Evolutionary conservation across 1,140 invertebrate species (phyloP).

Genomic region (Drosophila guanche): DNA sequence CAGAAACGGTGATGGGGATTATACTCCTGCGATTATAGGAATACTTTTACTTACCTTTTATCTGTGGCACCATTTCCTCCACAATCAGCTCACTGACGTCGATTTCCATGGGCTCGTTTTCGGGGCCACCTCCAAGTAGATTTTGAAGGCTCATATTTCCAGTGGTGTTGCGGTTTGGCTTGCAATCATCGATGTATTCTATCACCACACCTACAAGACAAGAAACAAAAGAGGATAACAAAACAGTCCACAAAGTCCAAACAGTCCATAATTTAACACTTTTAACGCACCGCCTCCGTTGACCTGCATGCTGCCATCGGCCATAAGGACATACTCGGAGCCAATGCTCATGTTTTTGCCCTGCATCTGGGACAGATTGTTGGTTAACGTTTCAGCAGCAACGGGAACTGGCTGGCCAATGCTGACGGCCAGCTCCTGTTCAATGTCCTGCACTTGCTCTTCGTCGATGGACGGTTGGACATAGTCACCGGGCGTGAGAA

Average conservation of each 20-base stretch:
- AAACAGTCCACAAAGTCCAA: too few relatives aligned
- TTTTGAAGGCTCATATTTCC: constrained; percentile 49
- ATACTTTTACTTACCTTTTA: constrained; percentile 29
- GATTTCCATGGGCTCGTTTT: constrained; percentile 45
- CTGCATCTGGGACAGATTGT: constrained; percentile 24
- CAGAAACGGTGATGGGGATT: not conserved
- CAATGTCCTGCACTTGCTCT: constrained; percentile 58
- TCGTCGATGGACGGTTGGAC: constrained; percentile 44
- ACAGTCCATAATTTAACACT: not conserved
- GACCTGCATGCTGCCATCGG: constrained; percentile 72
- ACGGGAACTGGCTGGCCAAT: constrained; percentile 21
- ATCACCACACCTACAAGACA: constrained; percentile 55
- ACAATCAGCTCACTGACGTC: constrained; percentile 67
- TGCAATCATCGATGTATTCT: constrained; percentile 70
- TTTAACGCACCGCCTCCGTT: constrained; percentile 54
- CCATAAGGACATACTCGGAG: constrained; percentile 70
- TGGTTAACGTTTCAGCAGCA: constrained; percentile 6
- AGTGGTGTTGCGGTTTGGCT: not conserved
- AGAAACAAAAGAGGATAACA: not conserved
- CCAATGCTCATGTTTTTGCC: constrained; percentile 64
- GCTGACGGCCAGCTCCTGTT: constrained; percentile 45
- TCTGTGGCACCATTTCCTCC: constrained; percentile 40
- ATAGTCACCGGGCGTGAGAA: constrained; percentile 64
- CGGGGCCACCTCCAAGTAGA: constrained; percentile 32
- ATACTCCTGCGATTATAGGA: too few relatives aligned